Evolutionary conservation across 2,888 invertebrate species (phyloP).

Genomic region (Epinotia nisella): DNA sequence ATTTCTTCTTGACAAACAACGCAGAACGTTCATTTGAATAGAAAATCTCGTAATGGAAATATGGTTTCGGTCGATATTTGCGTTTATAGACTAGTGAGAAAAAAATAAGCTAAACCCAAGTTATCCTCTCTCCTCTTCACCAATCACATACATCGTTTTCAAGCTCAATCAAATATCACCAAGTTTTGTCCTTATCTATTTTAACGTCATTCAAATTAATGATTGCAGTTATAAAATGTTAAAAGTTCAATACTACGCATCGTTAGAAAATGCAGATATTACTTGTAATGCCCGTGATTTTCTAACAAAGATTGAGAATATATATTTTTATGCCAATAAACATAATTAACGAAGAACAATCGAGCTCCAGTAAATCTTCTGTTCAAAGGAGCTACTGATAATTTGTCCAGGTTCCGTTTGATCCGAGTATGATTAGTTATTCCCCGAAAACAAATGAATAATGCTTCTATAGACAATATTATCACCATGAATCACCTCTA

Average conservation of each 20-base stretch:
- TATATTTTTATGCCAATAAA: too few species aligned
- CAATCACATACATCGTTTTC: too few species aligned
- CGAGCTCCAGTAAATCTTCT: not conserved
- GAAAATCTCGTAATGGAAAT: constrained; percentile 40
- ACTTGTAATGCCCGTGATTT: not conserved
- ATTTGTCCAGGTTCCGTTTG: not conserved
- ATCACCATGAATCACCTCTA: constrained; percentile 23
- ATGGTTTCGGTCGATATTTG: constrained; percentile 26
- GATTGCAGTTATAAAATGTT: not conserved
- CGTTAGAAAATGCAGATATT: not conserved
- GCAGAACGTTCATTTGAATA: constrained; percentile 40
- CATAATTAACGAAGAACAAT: too few species aligned
- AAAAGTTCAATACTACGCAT: not conserved
- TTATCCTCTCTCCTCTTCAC: too few species aligned
- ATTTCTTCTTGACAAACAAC: constrained; percentile 35
- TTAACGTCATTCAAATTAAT: not conserved
- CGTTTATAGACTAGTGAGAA: constrained; percentile 11
- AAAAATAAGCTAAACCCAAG: too few species aligned
- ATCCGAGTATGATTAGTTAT: not conserved
- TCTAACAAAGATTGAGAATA: too few species aligned
- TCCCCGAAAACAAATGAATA: not conserved
- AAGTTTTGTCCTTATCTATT: not conserved
- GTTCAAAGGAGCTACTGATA: not conserved
- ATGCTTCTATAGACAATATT: not conserved
- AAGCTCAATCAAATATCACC: too few species aligned